Evolutionary conservation across 2,888 invertebrate species (phyloP).

Genomic region (Oscheius sp.): DNA sequence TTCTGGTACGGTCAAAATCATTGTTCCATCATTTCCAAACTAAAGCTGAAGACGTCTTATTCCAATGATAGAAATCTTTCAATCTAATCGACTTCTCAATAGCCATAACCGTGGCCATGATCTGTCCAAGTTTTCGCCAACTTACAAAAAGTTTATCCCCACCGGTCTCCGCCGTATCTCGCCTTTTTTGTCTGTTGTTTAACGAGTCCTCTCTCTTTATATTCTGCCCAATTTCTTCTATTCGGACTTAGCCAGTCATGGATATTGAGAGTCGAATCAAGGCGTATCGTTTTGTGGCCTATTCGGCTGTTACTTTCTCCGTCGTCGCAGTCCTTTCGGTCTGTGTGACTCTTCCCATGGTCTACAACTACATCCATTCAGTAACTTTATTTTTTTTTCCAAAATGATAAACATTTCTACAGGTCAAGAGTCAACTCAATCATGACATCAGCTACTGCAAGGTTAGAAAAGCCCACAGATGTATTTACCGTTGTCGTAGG

Average conservation of each 20-base stretch:
- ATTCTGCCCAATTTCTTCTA: neutral
- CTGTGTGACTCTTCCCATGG: conserved; percentile 57
- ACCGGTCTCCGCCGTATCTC: conserved; percentile 2
- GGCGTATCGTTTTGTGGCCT: conserved; percentile 55
- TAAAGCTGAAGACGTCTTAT: too few species aligned
- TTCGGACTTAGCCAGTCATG: conserved; percentile 36
- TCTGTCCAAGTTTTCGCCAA: neutral
- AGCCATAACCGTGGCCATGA: neutral
- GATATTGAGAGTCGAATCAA: conserved; percentile 52
- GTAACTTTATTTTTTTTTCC: too few species aligned
- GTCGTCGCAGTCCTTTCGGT: conserved; percentile 55
- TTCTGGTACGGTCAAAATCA: too few species aligned
- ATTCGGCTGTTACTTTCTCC: conserved; percentile 54
- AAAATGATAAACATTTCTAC: too few species aligned
- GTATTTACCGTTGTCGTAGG: too few species aligned
- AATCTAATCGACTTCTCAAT: too few species aligned
- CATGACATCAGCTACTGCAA: conserved; percentile 55
- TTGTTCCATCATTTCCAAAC: too few species aligned
- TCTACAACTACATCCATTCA: conserved; percentile 53
- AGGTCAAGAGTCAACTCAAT: conserved; percentile 52
- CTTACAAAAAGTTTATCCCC: conserved; percentile 9
- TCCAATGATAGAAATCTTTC: too few species aligned
- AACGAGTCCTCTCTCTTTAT: conserved; percentile 13
- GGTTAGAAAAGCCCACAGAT: too few species aligned
- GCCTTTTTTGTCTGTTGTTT: conserved; percentile 16